phyloP scores from a whole-genome alignment of 2,797 vertebrate genomes.

The Pristis pectinata region DNA sequence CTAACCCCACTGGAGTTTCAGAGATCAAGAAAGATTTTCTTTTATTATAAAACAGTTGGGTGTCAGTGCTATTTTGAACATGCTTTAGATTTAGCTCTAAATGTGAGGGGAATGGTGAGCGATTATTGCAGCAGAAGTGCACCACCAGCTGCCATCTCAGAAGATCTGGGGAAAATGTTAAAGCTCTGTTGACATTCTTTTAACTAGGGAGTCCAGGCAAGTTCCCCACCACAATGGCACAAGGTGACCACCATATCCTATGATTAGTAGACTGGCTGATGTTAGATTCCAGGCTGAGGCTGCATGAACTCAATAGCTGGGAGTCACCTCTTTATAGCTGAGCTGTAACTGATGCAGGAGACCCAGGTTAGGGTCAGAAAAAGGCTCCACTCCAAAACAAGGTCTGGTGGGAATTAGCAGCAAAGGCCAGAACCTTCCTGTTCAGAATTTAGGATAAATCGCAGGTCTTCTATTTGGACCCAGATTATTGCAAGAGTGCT shows the following conservation, averaged over 20 bases:
- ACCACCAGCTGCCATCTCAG: not conserved
- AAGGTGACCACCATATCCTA: not conserved
- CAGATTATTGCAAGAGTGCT: not conserved
- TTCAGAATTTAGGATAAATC: not conserved
- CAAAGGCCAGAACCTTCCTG: not conserved
- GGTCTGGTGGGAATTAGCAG: not conserved
- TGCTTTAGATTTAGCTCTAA: not conserved
- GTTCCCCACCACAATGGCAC: not conserved
- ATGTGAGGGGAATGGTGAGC: not conserved
- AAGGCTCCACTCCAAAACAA: not conserved
- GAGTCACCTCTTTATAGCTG: not conserved
- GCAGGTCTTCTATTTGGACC: not conserved
- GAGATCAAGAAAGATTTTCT: not conserved
- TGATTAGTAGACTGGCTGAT: not conserved
- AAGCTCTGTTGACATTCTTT: not conserved
- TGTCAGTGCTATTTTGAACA: not conserved
- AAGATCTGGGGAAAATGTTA: not conserved
- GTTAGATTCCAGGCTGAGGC: not conserved
- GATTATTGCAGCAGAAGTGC: not conserved
- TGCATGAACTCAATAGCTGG: not conserved
- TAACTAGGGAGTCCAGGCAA: not conserved
- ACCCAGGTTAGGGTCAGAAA: not conserved
- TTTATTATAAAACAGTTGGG: not conserved
- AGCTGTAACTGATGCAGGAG: not conserved
- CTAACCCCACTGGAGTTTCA: not conserved